A percentile compares a stretch with the other conserved stretches of the same genome.
phyloP scores from a whole-genome alignment of 2,888 invertebrate species.

The Drosophila lutescens region DNA sequence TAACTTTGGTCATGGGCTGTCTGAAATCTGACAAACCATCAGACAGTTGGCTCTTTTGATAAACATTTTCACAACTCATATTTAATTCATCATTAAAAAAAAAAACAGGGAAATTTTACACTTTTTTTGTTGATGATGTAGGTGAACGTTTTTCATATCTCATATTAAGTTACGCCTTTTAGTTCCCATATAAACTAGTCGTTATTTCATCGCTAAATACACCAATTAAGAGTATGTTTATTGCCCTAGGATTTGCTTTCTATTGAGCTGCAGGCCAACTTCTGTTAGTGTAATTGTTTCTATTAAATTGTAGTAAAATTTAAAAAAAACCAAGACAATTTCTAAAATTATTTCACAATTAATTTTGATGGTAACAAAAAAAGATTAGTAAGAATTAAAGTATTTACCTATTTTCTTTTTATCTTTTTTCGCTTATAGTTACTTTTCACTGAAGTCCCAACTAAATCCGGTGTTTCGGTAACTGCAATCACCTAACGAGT shows the following conservation, averaged over 20 bases:
- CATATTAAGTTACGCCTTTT: neutral
- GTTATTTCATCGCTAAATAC: slow-evolving; percentile 1
- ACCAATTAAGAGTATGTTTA: slow-evolving; percentile 16
- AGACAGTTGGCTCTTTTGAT: neutral
- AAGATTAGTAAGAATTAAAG: no score
- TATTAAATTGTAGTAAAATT: no score
- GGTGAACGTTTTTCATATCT: neutral
- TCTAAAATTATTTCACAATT: no score
- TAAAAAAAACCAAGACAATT: no score
- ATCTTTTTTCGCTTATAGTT: no score
- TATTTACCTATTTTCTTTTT: no score
- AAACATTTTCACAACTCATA: neutral
- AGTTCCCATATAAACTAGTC: slow-evolving; percentile 25
- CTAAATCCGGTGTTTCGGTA: neutral
- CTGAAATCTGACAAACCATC: no score
- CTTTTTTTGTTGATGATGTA: neutral
- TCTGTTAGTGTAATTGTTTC: no score
- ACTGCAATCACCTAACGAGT: slow-evolving; percentile 31
- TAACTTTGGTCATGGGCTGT: slow-evolving; percentile 1
- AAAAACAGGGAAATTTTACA: neutral
- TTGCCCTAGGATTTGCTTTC: neutral
- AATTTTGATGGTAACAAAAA: no score
- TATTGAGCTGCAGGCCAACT: neutral
- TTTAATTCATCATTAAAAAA: no score
- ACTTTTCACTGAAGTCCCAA: neutral